Evolutionary conservation across 2,888 invertebrate genomes (phyloP).

Genomic region (Thera obeliscata): DNA sequence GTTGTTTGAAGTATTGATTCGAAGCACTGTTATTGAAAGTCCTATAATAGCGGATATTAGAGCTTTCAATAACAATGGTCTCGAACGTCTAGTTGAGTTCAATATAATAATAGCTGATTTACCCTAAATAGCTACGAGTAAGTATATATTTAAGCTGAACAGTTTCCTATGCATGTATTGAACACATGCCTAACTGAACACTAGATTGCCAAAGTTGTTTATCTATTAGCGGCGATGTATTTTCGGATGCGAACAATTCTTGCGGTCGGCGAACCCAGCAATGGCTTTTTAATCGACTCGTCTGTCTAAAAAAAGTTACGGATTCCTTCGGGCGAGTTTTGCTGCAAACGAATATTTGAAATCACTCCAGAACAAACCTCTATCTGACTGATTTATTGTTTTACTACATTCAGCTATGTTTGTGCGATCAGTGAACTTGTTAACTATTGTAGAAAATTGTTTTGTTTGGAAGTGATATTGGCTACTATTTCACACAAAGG

Average conservation of each 20-base stretch:
- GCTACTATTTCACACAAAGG: too few species aligned
- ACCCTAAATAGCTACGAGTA: not conserved
- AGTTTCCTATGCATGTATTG: constrained; percentile 50
- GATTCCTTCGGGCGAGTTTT: constrained; percentile 30
- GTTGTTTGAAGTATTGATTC: too few species aligned
- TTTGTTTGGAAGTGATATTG: too few species aligned
- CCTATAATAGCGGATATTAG: too few species aligned
- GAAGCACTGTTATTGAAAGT: too few species aligned
- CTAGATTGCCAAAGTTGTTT: constrained; percentile 40
- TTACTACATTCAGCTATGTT: too few species aligned
- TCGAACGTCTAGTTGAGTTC: too few species aligned
- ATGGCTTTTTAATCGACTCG: constrained; percentile 46
- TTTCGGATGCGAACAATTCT: constrained; percentile 44
- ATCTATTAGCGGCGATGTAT: constrained; percentile 43
- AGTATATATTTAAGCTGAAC: not conserved
- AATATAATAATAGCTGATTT: not conserved
- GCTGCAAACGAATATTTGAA: constrained; percentile 31
- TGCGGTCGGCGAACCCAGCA: constrained; percentile 44
- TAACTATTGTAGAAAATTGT: too few species aligned
- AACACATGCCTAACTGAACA: constrained; percentile 53
- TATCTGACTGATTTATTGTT: not conserved
- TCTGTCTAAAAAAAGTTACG: constrained; percentile 38
- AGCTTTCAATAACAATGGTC: too few species aligned
- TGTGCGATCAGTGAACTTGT: too few species aligned
- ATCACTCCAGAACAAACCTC: constrained; percentile 28